phyloP scores from a whole-genome alignment of 2,888 invertebrate genomes.

The Latrodectus hesperus region DNA sequence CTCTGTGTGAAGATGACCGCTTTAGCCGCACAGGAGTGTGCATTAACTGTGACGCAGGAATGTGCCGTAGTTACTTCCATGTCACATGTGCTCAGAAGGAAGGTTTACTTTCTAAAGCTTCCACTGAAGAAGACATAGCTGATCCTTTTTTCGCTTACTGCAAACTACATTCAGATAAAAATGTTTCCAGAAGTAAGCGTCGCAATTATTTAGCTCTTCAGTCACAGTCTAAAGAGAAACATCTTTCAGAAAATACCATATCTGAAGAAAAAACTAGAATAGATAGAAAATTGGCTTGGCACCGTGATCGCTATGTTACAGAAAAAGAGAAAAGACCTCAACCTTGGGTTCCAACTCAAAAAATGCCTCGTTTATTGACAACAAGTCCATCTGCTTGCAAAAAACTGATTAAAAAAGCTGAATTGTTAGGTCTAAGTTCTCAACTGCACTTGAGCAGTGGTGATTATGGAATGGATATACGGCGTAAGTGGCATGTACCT shows the following conservation, averaged over 20 bases:
- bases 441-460: slow-evolving; percentile 65
- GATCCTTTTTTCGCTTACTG: slow-evolving; percentile 99
- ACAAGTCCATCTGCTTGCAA: slow-evolving; percentile 92
- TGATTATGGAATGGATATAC: slow-evolving; percentile 87
- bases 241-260: slow-evolving; percentile 42
- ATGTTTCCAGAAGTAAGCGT: slow-evolving; percentile 80
- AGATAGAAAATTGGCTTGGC: slow-evolving; percentile 79
- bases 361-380: slow-evolving; percentile 91
- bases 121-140: slow-evolving; percentile 79
- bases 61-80: slow-evolving; percentile 98
- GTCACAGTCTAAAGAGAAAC: slow-evolving; percentile 79
- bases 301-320: slow-evolving; percentile 84
- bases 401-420: slow-evolving; percentile 87
- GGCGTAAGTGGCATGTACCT: slow-evolving; percentile 94
- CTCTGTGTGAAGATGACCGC: slow-evolving; percentile 89
- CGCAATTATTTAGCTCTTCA: slow-evolving; percentile 91
- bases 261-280: slow-evolving; percentile 74
- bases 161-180: slow-evolving; percentile 94
- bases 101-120: slow-evolving; percentile 93
- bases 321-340: slow-evolving; percentile 74
- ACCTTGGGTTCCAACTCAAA: slow-evolving; percentile 96
- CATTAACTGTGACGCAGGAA: slow-evolving; percentile 97
- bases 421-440: slow-evolving; percentile 89
- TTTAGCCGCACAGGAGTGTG: slow-evolving; percentile 94
- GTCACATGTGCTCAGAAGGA: slow-evolving; percentile 97